Base-by-base conservation (phyloP, 1,140 invertebrate species). In the Drosophila aff. region DNA sequence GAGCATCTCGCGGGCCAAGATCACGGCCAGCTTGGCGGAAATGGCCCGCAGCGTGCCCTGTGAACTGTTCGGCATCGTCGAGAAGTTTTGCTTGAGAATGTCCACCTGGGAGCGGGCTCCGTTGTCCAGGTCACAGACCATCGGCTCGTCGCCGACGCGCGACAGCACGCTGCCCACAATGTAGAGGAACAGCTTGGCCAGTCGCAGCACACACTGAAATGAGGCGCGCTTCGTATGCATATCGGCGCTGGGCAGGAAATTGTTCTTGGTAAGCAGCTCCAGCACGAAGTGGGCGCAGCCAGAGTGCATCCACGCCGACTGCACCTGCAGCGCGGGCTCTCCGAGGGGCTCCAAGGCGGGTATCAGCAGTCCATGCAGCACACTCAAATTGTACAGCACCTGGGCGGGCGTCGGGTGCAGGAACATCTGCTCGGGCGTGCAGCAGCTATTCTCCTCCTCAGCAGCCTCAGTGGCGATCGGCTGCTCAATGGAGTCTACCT, bases 281-380 rank as follows among this genome's bases (percentile, higher is more conserved):
- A 98, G 94, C 64, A 97, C 95, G 55, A 96, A 94, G 60, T 96
- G 95, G 13, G 97, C 96, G 82, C 97, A 96, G 4, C 96, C 96
- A 82, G 92, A 93, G 57, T 92, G 91, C 77, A 93, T 78, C 92
- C 99, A 99, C 89, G 97, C 96, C 68, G 96, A 95, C 93, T 99
- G 98, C 93, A 98, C 97, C 91, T 97, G 96, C 85, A 96, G 96
- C 36, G 97, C 96, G 79, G 96, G 96, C 43, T 98, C 97, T 1
- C 96, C 95, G 74, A 96, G 94, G 4, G 96, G 96, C 81, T 98
- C 97, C 31, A 96, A 93, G 11, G 98, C 97, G 16, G 98, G 98
- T 96, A 99, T 98, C 41, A 99, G 93, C 85, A 99, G 94, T 52
- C 97, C 96, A 92, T 99, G 98, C 52, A 98, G 93, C 49, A 98